A percentile compares a stretch with the other conserved stretches of the same genome.
Evolutionary conservation across 2,888 invertebrate species (phyloP).

Genomic region (Acrobasis suavella): DNA sequence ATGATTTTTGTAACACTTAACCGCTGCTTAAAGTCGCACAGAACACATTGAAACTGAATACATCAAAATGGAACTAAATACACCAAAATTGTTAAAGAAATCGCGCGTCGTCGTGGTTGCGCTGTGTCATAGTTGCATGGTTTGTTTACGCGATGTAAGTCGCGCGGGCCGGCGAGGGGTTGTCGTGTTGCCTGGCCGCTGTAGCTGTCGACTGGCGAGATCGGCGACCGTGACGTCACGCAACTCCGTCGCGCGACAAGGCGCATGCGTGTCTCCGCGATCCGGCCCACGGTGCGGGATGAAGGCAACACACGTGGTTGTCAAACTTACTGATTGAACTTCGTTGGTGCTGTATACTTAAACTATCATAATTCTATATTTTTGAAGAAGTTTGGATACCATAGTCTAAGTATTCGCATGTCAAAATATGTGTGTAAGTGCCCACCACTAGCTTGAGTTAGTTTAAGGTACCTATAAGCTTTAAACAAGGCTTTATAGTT

Average conservation of each 20-base stretch:
- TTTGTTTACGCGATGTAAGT: conserved; percentile 61
- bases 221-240: conserved; percentile 53
- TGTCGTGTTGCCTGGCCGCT: conserved; percentile 49
- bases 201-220: conserved; percentile 51
- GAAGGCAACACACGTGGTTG: conserved; percentile 18
- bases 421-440: too few relatives aligned
- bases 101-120: conserved; percentile 22
- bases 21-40: conserved; percentile 42
- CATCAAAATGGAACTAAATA: conserved; percentile 70
- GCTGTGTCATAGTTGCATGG: conserved; percentile 58
- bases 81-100: conserved; percentile 47
- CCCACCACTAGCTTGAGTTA: too few relatives aligned
- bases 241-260: conserved; percentile 32
- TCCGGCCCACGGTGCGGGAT: conserved; percentile 21
- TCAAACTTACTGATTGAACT: conserved; percentile 12
- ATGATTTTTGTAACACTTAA: conserved; percentile 40
- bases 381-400: too few relatives aligned
- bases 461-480: too few relatives aligned
- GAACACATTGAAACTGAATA: conserved; percentile 61
- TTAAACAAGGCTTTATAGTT: too few relatives aligned
- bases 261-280: conserved; percentile 42
- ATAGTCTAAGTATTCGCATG: too few relatives aligned
- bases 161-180: conserved; percentile 48
- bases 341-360: neutral
- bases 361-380: too few relatives aligned